Evolutionary conservation across 2,113 vertebrate genomes (phyloP).

Genomic region (Triplophysa siluroides): DNA sequence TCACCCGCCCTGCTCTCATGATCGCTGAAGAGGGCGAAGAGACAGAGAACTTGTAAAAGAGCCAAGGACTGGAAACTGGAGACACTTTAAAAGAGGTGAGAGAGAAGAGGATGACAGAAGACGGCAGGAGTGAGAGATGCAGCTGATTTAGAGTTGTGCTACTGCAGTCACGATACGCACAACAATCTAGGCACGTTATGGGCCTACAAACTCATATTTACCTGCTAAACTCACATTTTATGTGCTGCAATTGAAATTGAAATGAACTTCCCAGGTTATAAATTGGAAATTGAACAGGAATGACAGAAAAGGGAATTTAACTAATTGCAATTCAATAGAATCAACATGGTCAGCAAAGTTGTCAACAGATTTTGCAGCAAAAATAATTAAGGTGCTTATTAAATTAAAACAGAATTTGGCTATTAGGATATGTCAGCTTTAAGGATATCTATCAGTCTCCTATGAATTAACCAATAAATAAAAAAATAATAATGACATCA

Average conservation of each 20-base stretch:
- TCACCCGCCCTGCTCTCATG: conserved; percentile 10
- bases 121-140: conserved; percentile 29
- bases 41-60: background rate
- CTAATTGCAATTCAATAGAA: no score
- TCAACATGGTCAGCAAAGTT: no score
- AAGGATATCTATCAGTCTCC: no score
- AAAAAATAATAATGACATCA: no score
- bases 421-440: no score
- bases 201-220: background rate
- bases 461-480: no score
- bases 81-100: conserved; percentile 3
- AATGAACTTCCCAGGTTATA: no score
- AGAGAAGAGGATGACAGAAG: conserved; percentile 19
- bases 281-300: no score
- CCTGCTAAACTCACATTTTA: background rate
- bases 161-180: background rate
- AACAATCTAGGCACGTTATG: background rate
- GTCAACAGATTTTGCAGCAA: no score
- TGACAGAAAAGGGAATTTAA: no score
- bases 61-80: conserved; percentile 34
- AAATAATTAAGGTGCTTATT: no score
- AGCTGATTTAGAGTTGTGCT: conserved; percentile 15
- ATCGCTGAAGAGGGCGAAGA: conserved; percentile 24
- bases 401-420: no score
- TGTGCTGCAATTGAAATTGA: background rate